Percentiles rank a stretch among this genome's conserved stretches.
Conservation (phyloP, 2,797 vertebrate genomes). For the Ctenochaetus hawaiiensis region DNA sequence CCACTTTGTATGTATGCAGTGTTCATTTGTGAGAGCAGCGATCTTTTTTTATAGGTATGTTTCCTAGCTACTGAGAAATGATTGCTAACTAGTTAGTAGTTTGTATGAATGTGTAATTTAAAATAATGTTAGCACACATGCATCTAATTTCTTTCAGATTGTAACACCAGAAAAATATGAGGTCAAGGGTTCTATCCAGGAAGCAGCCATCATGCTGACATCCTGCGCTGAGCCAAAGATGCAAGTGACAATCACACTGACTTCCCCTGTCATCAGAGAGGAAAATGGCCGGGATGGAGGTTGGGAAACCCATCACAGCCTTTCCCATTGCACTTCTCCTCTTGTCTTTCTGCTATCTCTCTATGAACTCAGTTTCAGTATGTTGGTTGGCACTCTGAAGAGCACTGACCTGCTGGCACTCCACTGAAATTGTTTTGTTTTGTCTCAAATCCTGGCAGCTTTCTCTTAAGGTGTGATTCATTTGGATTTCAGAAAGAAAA, state of each 20-base stretch:
- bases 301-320: constrained; percentile 87
- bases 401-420: constrained; percentile 94
- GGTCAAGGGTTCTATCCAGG: constrained; percentile 91
- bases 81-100: too few relatives aligned
- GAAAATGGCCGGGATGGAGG: constrained; percentile 95
- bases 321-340: constrained; percentile 72
- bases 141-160: constrained; percentile 83
- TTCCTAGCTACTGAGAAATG: too few relatives aligned
- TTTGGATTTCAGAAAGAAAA: constrained; percentile 31
- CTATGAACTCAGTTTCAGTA: constrained; percentile 76
- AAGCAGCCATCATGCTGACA: constrained; percentile 94
- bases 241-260: constrained; percentile 98
- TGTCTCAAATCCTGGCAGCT: constrained; percentile 19
- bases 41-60: too few relatives aligned
- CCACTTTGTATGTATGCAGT: too few relatives aligned
- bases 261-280: constrained; percentile 97
- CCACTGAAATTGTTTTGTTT: constrained; percentile 15
- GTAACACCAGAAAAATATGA: constrained; percentile 98
- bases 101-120: too few relatives aligned
- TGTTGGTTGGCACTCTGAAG: constrained; percentile 81
- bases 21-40: too few relatives aligned
- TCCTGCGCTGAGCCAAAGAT: constrained; percentile 96
- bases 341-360: constrained; percentile 63
- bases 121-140: too few relatives aligned
- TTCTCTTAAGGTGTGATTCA: constrained; percentile 22